Base-by-base conservation (phyloP, 2,888 invertebrate genomes). In the Drosophila incognita region DNA sequence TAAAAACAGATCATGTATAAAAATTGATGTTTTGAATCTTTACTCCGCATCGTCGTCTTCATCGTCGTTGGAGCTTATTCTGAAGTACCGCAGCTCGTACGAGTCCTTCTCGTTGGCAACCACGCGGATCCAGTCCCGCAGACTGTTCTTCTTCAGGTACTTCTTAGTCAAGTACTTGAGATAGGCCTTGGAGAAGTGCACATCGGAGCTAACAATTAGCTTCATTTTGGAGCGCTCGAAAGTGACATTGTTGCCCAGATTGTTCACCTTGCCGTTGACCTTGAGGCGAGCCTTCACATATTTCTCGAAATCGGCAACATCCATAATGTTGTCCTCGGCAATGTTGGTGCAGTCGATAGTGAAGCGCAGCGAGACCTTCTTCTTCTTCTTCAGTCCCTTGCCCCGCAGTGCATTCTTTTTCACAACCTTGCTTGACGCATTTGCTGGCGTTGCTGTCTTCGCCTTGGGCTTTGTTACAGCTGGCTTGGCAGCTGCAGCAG, bases 81-180 rank as follows among this genome's bases (percentile, higher is more conserved):
- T 99, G 99, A 99, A 99, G 96, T 99, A 99, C 84, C 99, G 96
- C 64, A 99, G 96, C 94, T 99, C 99, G 85, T 99, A 99, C 0
- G 97, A 96, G 91, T 99, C 99, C 93, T 99, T 99, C 71, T 96
- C 96, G 79, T 97, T 96, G 18, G 99, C 98, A n/a, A 99, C 99
- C 74, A 99, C 99, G 92, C 99, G 95, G 90, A 99, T 96, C 99
- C 99, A 99, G 94, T 99, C 99, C 91, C 99, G 96, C 76, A 99
- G 95, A 93, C 98, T 98, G 94, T 99, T 98, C 95, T 99, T 99
- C 95, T 99, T 99, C 94, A 99, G 95, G 94, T 99, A 99, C 93
- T 99, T 98, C 95, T 99, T 99, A 2, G 99, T 99, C 94, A 99
- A 95, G 94, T 99, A 99, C 94, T 99, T 99, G 82, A 99, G 95